Conservation (phyloP, 2,888 invertebrate species). For the Loripinus fragilis region DNA sequence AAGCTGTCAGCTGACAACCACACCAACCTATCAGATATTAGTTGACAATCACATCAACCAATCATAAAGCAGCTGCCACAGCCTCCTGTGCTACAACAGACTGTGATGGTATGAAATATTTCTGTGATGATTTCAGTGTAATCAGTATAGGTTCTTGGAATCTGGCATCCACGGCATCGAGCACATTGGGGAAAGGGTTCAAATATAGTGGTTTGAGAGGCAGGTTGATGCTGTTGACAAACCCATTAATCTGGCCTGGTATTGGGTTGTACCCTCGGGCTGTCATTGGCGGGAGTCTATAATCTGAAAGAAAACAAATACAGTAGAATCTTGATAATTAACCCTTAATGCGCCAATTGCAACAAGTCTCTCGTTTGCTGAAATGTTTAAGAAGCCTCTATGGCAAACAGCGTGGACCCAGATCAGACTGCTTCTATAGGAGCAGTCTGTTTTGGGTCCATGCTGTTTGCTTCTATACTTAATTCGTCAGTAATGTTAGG, state of each 20-base stretch:
- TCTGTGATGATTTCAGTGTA: constrained; percentile 80
- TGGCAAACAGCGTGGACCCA: too few species aligned
- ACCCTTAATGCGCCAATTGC: too few species aligned
- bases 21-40: not conserved
- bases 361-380: too few species aligned
- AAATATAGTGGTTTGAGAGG: constrained; percentile 81
- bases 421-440: too few species aligned
- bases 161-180: constrained; percentile 72
- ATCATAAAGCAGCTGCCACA: constrained; percentile 62
- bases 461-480: too few species aligned
- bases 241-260: constrained; percentile 76
- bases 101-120: constrained; percentile 80
- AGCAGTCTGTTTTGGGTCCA: too few species aligned
- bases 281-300: constrained; percentile 70
- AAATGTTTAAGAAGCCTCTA: too few species aligned
- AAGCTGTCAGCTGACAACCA: not conserved
- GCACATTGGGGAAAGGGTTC: constrained; percentile 80
- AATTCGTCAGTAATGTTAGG: too few species aligned
- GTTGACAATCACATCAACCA: not conserved
- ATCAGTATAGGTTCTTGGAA: constrained; percentile 79
- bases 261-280: constrained; percentile 70
- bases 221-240: constrained; percentile 80
- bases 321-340: too few species aligned
- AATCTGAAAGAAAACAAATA: too few species aligned
- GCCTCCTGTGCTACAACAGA: constrained; percentile 72